Evolutionary conservation across 2,113 vertebrate species (phyloP).

Genomic region (Strix aluco): DNA sequence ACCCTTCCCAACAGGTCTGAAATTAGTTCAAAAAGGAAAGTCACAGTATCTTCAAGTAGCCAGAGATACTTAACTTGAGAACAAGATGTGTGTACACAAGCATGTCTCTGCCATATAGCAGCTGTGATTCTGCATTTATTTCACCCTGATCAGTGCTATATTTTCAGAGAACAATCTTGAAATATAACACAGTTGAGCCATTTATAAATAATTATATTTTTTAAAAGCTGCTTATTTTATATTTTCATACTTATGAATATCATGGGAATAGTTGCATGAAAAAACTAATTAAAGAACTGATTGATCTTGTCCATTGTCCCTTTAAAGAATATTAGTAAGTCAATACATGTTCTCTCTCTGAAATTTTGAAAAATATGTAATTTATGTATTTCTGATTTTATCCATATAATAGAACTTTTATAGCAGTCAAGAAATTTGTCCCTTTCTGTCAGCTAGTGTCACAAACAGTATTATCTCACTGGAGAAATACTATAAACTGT

Average conservation of each 20-base stretch:
- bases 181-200: background rate
- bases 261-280: background rate
- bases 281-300: slow-evolving; percentile 27
- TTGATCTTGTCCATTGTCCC: background rate
- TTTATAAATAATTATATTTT: background rate
- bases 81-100: background rate
- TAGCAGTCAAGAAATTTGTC: background rate
- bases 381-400: background rate
- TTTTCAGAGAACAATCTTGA: background rate
- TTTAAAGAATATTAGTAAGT: background rate
- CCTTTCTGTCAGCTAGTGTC: background rate
- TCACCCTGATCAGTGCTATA: background rate
- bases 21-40: background rate
- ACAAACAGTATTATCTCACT: background rate
- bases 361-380: background rate
- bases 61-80: background rate
- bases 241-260: background rate
- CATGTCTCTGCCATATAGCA: background rate
- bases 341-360: background rate
- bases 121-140: background rate
- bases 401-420: background rate
- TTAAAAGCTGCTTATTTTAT: background rate
- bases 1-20: background rate
- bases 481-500: background rate
- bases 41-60: background rate